Evolutionary conservation across 2,888 invertebrate genomes (phyloP), one percentile per base, ranked within the genome.

Genomic region (Rambutsinella grinnellia): DNA sequence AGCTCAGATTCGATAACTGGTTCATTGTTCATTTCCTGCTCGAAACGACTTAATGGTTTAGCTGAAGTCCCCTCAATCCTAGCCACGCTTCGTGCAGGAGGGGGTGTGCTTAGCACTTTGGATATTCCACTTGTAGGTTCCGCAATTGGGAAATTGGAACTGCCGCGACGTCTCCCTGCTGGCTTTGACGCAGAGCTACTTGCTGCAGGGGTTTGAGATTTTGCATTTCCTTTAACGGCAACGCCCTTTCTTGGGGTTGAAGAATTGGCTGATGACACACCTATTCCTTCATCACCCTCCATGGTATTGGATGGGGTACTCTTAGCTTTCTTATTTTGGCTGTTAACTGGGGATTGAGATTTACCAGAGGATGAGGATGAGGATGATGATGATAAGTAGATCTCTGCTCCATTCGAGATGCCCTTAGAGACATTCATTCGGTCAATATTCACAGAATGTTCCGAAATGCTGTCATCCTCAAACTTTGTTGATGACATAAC

Each of bases 401-500:
- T 47, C 3, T 67, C 67, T n/a, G 66, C 67, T 0, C 76, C 76
- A 36, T 77, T 77, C 0, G 71, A 61, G 23, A 71, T 5, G 15
- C 56, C 62, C 3, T 47, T 6, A 10, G 62, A 62, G 10, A 70
- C 62, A 23, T 62, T 70, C 61, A 70, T 62, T 36, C 56, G 53
- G 15, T 62, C 62, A 6, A 70, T 19, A 15, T 46, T 36, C 15
- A 54, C 6, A 17, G 15, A 17, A 26, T 3, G 19, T 24, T 19
- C 23, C 3, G 8, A 19, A 19, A 13, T 19, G n/a, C 6, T 15
- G 19, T 51, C n/a, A 21, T 78, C 75, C 2, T 67, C 67, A 21
- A 74, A 24, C 47, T 77, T 81, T 10, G 79, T 81, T 23, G 81
- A 81, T 0, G 77, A 68, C 53, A 75, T 23, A 21, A 79, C 60